Evolutionary conservation across 2,797 vertebrate species (phyloP).

Genomic region (Crax fasciolata): DNA sequence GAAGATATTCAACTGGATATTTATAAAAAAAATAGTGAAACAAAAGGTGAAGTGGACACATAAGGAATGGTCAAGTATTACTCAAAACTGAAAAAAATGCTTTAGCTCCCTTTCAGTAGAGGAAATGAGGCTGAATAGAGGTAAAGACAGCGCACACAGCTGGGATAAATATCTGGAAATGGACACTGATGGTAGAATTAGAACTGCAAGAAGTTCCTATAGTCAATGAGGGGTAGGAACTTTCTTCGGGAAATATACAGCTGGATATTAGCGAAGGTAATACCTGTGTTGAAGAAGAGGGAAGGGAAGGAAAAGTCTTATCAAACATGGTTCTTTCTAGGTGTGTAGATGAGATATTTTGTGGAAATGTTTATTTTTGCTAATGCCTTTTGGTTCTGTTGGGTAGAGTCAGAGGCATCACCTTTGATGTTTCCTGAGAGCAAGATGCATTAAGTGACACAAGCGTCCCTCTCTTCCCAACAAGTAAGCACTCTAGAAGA

Average conservation of each 20-base stretch:
- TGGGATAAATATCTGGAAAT: background rate
- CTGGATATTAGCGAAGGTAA: background rate
- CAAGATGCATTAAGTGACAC: background rate
- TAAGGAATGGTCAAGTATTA: background rate
- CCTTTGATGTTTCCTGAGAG: background rate
- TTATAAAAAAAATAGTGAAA: background rate
- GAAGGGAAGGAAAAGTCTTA: background rate
- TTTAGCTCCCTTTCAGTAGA: background rate
- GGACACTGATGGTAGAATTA: background rate
- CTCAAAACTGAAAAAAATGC: background rate
- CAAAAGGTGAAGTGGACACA: background rate
- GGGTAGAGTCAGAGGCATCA: background rate
- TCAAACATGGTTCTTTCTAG: background rate
- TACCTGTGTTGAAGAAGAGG: background rate
- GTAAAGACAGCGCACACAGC: background rate
- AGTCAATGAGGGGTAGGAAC: accelerated
- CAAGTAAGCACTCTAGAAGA: background rate
- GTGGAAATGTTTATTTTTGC: background rate
- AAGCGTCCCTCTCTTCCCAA: background rate
- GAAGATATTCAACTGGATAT: background rate
- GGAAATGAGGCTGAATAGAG: background rate
- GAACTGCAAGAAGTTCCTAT: background rate
- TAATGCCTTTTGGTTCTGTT: background rate
- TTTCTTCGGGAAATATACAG: background rate
- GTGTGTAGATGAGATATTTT: background rate